Evolutionary conservation across 2,113 vertebrate species (phyloP).

Genomic region (Sitta europaea): DNA sequence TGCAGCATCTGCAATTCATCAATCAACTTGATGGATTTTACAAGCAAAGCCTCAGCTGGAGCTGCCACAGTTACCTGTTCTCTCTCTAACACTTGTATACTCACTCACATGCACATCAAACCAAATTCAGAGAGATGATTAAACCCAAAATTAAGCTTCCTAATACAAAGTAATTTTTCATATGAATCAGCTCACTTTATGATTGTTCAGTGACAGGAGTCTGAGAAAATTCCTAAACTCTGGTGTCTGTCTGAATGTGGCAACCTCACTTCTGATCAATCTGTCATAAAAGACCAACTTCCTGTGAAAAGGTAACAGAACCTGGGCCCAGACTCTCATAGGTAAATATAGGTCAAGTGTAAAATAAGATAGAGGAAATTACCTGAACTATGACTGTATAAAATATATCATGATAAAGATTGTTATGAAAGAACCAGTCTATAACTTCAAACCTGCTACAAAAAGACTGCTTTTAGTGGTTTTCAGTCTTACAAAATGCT

Average conservation of each 20-base stretch:
- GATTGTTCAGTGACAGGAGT: background rate
- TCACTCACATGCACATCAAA: background rate
- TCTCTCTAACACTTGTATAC: background rate
- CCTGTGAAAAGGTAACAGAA: background rate
- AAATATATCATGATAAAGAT: background rate
- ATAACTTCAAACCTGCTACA: background rate
- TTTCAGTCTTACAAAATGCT: background rate
- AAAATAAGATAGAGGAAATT: background rate
- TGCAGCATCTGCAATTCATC: background rate
- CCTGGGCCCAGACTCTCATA: background rate
- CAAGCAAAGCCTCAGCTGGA: background rate
- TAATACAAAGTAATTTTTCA: background rate
- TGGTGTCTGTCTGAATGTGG: background rate
- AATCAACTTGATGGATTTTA: fast-evolving
- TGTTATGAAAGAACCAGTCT: background rate
- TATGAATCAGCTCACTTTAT: background rate
- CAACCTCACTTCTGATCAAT: background rate
- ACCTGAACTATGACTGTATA: background rate
- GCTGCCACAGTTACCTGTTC: background rate
- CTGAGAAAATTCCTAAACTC: background rate
- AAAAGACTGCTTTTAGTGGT: background rate
- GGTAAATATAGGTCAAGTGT: background rate
- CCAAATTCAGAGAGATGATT: background rate
- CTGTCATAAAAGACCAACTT: background rate
- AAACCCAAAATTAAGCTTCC: background rate